Conservation (phyloP, 2,888 invertebrate genomes). For the Chymomyza fuscimana region DNA sequence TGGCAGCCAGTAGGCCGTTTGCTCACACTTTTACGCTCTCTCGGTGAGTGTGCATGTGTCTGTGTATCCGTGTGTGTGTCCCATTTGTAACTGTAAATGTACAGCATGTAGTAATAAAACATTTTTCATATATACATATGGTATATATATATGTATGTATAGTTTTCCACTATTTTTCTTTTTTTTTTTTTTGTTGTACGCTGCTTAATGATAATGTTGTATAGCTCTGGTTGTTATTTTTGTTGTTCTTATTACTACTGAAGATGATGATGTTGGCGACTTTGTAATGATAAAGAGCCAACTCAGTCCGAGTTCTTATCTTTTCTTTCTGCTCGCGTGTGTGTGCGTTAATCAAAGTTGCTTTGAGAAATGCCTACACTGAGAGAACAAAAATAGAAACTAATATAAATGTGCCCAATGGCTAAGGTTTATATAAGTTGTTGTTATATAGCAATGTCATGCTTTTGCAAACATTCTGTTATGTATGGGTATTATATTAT, state of each 20-base stretch:
- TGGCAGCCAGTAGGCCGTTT: constrained; percentile 2
- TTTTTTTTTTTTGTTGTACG: neutral
- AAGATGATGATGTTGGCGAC: constrained; percentile 32
- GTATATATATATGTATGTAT: constrained; percentile 30
- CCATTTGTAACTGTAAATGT: constrained; percentile 62
- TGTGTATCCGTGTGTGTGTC: constrained; percentile 24
- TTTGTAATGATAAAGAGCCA: constrained; percentile 51
- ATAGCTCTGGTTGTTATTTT: constrained; percentile 13
- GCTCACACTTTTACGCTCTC: constrained; percentile 9
- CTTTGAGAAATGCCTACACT: neutral
- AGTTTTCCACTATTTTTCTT: neutral
- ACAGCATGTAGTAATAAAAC: constrained; percentile 61
- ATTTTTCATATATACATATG: constrained; percentile 58
- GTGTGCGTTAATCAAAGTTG: constrained; percentile 51
- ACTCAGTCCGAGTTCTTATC: constrained; percentile 23
- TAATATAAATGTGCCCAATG: no score
- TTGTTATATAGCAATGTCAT: no score
- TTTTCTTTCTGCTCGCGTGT: neutral
- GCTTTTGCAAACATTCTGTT: no score
- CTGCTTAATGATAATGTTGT: neutral
- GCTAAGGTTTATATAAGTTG: no score
- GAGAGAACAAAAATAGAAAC: neutral
- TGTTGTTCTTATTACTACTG: constrained; percentile 8
- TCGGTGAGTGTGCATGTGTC: constrained; percentile 33
- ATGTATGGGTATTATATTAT: no score